phyloP scores from a whole-genome alignment of 2,888 invertebrate species.

The Therioaphis trifolii region DNA sequence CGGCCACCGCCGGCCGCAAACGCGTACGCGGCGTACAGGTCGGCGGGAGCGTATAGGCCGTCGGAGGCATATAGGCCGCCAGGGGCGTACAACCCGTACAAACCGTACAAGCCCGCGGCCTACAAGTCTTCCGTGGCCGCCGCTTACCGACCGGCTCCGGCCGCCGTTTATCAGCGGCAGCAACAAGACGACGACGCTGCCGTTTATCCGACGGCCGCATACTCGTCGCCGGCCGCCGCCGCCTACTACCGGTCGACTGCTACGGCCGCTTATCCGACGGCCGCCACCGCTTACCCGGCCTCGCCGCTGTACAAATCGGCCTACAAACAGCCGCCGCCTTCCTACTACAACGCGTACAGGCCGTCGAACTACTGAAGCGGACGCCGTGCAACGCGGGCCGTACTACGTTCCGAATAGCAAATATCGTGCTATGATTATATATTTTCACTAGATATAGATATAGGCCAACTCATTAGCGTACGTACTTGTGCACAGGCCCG shows the following conservation, averaged over 20 bases:
- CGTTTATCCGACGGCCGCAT: slow-evolving; percentile 28
- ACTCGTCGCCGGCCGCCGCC: slow-evolving; percentile 44
- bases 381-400: too few relatives aligned
- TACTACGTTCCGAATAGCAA: too few relatives aligned
- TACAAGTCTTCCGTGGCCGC: slow-evolving; percentile 58
- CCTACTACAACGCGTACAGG: background rate
- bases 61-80: slow-evolving; percentile 19
- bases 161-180: slow-evolving; percentile 45
- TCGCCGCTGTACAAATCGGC: slow-evolving; percentile 48
- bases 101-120: slow-evolving; percentile 61
- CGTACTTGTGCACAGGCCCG: too few relatives aligned
- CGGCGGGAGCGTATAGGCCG: slow-evolving; percentile 31
- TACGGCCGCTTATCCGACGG: slow-evolving; percentile 25
- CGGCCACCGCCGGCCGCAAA: slow-evolving; percentile 40
- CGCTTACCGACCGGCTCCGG: slow-evolving; percentile 61
- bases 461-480: too few relatives aligned
- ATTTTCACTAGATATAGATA: too few relatives aligned
- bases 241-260: slow-evolving; percentile 56
- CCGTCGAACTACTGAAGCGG: too few relatives aligned
- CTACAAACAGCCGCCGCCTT: slow-evolving; percentile 2
- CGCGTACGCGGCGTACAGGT: slow-evolving; percentile 60
- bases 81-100: slow-evolving; percentile 21
- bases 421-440: too few relatives aligned
- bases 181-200: slow-evolving; percentile 38
- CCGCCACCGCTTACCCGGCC: slow-evolving; percentile 48